A percentile compares a stretch with the other conserved stretches of the same genome.
These are phyloP conservation scores for Protonemura montana DNA, from an alignment of 2,888 invertebrate genomes.

Conservation along the genomic window DNA sequence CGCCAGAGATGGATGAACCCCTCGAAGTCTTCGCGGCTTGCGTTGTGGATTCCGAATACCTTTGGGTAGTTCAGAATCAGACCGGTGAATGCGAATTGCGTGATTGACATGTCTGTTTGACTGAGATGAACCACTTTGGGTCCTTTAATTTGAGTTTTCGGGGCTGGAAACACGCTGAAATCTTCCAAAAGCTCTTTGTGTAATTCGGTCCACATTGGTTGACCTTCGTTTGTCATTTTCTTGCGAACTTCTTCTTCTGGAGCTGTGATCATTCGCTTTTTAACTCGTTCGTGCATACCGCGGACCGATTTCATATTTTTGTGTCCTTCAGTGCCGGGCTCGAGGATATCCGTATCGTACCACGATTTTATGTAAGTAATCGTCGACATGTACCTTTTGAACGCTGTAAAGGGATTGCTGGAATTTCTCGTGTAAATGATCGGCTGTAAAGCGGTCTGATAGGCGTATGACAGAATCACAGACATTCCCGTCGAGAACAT, in stretches of 20 bases:
- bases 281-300: constrained; percentile 58
- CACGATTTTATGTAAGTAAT: constrained; percentile 60
- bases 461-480: constrained; percentile 58
- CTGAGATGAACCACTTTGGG: constrained; percentile 54
- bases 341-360: constrained; percentile 63
- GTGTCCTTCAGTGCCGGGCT: constrained; percentile 57
- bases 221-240: constrained; percentile 47
- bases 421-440: constrained; percentile 62
- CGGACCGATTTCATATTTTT: constrained; percentile 60
- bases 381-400: constrained; percentile 60
- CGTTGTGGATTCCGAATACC: constrained; percentile 56
- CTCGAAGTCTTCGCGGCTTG: neutral
- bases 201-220: constrained; percentile 47
- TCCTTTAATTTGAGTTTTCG: constrained; percentile 43
- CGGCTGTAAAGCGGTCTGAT: constrained; percentile 58
- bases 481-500: constrained; percentile 57
- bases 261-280: constrained; percentile 53
- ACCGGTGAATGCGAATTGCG: constrained; percentile 64
- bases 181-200: constrained; percentile 52
- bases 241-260: constrained; percentile 51
- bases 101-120: constrained; percentile 64
- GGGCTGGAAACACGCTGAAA: constrained; percentile 47
- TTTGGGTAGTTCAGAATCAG: constrained; percentile 59
- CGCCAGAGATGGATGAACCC: constrained; percentile 30
- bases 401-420: constrained; percentile 58